Percentiles rank a stretch among this genome's conserved stretches.
Conservation (phyloP, 2,888 invertebrate genomes). For the Oeneis ivallda region DNA sequence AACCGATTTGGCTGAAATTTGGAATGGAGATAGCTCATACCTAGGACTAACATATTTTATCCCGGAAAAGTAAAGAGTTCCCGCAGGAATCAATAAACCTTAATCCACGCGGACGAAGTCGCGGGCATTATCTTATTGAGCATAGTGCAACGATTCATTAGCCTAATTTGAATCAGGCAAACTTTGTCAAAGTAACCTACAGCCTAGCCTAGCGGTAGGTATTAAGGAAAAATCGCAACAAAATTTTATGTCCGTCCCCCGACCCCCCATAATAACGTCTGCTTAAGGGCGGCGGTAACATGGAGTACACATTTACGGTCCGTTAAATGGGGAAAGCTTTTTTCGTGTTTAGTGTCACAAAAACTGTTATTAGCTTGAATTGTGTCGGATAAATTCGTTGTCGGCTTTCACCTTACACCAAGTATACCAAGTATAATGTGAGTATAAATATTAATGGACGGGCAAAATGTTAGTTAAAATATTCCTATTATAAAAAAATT, state of each 20-base stretch:
- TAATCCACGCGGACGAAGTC: no score
- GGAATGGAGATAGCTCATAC: no score
- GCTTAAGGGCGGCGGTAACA: conserved; percentile 79
- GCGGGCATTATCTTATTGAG: not conserved
- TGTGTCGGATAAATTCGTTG: conserved; percentile 57
- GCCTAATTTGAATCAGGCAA: conserved; percentile 44
- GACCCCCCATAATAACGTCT: conserved; percentile 80
- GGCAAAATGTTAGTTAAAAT: not conserved
- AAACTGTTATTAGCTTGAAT: conserved; percentile 80
- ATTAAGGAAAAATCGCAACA: conserved; percentile 76
- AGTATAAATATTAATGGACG: conserved; percentile 17
- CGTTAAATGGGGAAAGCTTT: conserved; percentile 81
- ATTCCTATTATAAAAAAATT: no score
- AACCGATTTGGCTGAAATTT: no score
- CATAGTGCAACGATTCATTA: not conserved
- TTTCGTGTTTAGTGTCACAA: conserved; percentile 82
- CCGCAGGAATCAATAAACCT: no score
- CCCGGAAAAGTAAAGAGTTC: no score
- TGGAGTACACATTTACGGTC: conserved; percentile 81
- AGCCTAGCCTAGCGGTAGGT: conserved; percentile 64
- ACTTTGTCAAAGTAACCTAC: conserved; percentile 69
- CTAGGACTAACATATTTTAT: no score
- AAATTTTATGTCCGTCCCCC: conserved; percentile 73
- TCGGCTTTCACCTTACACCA: conserved; percentile 32
- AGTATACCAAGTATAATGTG: conserved; percentile 20